Evolutionary conservation across 2,888 invertebrate genomes (phyloP).

Genomic region (Cerastis leucographa): DNA sequence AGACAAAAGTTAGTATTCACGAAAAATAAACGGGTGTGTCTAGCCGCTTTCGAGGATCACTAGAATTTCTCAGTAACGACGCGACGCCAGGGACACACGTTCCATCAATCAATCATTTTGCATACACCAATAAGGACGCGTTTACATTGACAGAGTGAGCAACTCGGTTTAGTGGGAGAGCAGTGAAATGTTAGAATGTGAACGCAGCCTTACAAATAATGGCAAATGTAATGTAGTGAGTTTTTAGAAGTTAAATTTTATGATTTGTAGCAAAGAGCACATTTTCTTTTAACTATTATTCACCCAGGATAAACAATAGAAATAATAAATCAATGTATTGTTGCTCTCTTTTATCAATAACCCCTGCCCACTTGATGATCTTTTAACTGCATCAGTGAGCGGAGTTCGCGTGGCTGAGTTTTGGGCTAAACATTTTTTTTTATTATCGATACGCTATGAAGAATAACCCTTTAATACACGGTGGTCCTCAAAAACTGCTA

Average conservation of each 20-base stretch:
- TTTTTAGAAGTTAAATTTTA: not conserved
- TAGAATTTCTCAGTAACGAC: not conserved
- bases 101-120: slow-evolving; percentile 45
- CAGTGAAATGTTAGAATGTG: slow-evolving; percentile 1
- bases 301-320: not conserved
- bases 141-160: not conserved
- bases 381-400: too few species aligned
- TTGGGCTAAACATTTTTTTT: too few species aligned
- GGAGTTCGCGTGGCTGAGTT: too few species aligned
- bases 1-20: not conserved
- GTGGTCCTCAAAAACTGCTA: not conserved
- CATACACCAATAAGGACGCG: not conserved
- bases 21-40: not conserved
- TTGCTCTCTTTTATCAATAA: too few species aligned
- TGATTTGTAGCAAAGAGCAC: not conserved
- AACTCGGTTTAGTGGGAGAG: not conserved
- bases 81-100: slow-evolving; percentile 15
- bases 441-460: too few species aligned
- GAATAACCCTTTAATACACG: too few species aligned
- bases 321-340: not conserved
- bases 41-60: not conserved
- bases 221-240: not conserved
- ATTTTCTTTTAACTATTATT: too few species aligned
- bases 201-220: slow-evolving; percentile 4
- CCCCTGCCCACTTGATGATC: too few species aligned